Percentiles rank a stretch among this genome's conserved stretches.
phyloP scores from a whole-genome alignment of 2,888 invertebrate genomes.

The Plusia festucae region DNA sequence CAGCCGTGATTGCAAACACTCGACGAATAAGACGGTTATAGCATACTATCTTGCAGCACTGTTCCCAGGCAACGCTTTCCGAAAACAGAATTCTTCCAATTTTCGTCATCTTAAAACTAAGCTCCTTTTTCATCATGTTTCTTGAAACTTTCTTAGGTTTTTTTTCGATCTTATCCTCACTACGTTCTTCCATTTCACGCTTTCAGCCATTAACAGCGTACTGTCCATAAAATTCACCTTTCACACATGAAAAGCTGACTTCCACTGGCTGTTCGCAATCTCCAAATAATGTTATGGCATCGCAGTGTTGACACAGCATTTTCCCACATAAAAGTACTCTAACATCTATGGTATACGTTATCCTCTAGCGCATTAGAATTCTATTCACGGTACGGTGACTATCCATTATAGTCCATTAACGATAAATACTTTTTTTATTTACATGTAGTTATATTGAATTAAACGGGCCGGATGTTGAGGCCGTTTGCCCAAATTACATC shows the following conservation, averaged over 20 bases:
- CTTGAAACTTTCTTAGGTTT: neutral
- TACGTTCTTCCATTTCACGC: neutral
- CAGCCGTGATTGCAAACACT: neutral
- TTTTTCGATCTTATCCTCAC: neutral
- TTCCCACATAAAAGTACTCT: conserved; percentile 47
- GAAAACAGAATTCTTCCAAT: neutral
- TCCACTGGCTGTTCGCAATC: neutral
- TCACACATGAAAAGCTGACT: neutral
- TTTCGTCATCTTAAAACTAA: neutral
- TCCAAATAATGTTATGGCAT: neutral
- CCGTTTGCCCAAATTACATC: conserved; percentile 74
- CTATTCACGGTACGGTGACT: conserved; percentile 72
- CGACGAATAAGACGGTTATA: neutral
- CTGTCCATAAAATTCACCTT: neutral
- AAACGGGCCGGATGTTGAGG: conserved; percentile 72
- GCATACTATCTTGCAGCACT: neutral
- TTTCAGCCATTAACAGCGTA: neutral
- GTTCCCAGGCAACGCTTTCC: neutral
- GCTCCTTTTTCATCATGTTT: neutral
- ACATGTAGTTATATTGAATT: conserved; percentile 73
- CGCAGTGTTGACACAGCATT: conserved; percentile 46
- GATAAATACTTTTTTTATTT: conserved; percentile 71
- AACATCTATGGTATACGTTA: conserved; percentile 32
- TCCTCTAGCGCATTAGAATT: conserved; percentile 50
- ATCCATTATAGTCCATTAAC: conserved; percentile 76